Base-by-base conservation (phyloP, 1,140 invertebrate genomes). In the Hesperophylax magnus region DNA sequence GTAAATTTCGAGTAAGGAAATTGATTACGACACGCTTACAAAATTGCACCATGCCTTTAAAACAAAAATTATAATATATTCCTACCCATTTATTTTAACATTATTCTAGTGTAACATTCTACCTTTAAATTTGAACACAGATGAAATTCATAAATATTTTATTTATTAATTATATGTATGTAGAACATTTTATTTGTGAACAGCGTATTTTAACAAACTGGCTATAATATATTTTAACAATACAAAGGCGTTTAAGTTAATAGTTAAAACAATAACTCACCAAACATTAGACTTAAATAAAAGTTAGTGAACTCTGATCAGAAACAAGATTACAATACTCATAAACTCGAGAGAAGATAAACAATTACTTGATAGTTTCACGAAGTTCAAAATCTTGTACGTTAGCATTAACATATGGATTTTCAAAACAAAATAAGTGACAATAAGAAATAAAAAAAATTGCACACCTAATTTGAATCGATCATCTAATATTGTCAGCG, bases 401-500 rank as follows among this genome's bases (percentile, higher is more conserved):
- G 3, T 47, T 14, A 47, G 39, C 39, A 14, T 47, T 47, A 14
- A 47, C 1, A 47, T 47, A 47, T 14, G 39, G 39, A 47, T 47
- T 47, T 47, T 47, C 9, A 47, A 47, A 47, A 24, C 8, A 3
- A 24, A 61, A 61, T 61, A 61, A 24, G 24, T 61, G 24, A 61
- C 18, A 0, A 18, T 11, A 14, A 61, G 20, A 61, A 61, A 24
- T 24, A 61, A 61, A 22, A 58, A 61, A 61, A 67, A 22, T n/a
- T n/a, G n/a, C 22, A 34, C 63, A 34, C 31, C 63, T 67, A 67
- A 67, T 17, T 47, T 67, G 63, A 27, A n/a, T 61, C 27, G 65
- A 69, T 69, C 18, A n/a, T 60, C 54, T 76, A 76, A 60, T 76
- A 76, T 76, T 76, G 54, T 76, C 72, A 76, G 71, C 71, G 11